Evolutionary conservation across 2,113 vertebrate species (phyloP), one percentile per base, ranked within the genome.

Genomic region (Nothocercus nigrocapillus): DNA sequence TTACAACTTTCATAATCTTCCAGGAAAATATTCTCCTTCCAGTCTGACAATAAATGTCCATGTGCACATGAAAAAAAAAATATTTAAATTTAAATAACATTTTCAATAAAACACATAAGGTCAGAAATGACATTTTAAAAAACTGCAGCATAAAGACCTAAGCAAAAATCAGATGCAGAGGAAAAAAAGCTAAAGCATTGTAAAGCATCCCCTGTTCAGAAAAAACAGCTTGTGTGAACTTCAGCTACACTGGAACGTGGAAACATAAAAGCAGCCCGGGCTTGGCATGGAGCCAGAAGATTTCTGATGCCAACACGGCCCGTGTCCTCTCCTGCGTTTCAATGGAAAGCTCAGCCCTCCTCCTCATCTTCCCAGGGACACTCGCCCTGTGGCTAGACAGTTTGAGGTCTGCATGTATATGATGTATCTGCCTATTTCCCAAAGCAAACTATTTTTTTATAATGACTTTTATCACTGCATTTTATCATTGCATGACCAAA

Each of bases 1-100:
- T 95, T 80, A 84, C 85, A 53, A 80, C 80, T 77, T 92, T 69
- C 38, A 34, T 53, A 76, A 94, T 84, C 40, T 90, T 89, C 70
- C 84, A 73, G 40, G 58, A 68, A 77, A 92, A 92, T 30, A 10
- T 66, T 89, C 84, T 92, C 69, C 62, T 82, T 82, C 59, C 66
- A 42, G 63, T 47, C 42, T 62, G 59, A 53, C 82, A 87, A 85
- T 74, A 80, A 87, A 92, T 19, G 62, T 14, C 63, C 27, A 1
- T 36, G 15, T 28, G 21, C 15, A 28, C 24, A 40, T 45, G 54
- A 89, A 87, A 62, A 10, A 44, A 87, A 87, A 62, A 10, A 45
- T 51, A 73, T 85, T 95, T 82, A 64, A 78, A 88, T 74, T 59
- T 49, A 80, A 94, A 80, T 77, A 80, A 91, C 59, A 34, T 74